Percentiles rank a stretch among this genome's conserved stretches.
These are phyloP conservation scores for Petroica traversi DNA, from an alignment of 2,113 vertebrate genomes.

Conservation along the genomic window DNA sequence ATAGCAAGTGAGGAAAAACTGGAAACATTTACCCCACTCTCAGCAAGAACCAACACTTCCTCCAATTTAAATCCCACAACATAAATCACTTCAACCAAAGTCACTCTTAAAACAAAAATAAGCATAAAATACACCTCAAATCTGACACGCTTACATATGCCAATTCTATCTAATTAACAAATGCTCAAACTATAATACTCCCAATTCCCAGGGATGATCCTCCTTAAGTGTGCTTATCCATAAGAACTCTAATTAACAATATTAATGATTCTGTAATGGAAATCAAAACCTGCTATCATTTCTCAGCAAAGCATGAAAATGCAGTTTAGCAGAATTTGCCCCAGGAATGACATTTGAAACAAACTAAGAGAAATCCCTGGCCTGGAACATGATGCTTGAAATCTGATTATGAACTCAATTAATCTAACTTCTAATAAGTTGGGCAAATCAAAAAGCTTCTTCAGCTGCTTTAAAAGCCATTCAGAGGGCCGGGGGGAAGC, in stretches of 20 bases:
- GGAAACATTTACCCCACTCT: neutral
- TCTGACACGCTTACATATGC: neutral
- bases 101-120: neutral
- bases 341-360: conserved; percentile 20
- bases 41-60: neutral
- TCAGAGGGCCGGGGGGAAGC: fast-evolving
- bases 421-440: conserved; percentile 59
- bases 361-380: conserved; percentile 50
- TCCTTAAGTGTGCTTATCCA: conserved; percentile 65
- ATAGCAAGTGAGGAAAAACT: neutral
- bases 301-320: conserved; percentile 63
- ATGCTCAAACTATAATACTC: conserved; percentile 50
- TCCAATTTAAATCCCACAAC: neutral
- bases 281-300: conserved; percentile 67
- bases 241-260: conserved; percentile 64
- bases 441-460: conserved; percentile 30
- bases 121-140: conserved; percentile 6
- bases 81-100: neutral
- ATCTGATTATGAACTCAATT: conserved; percentile 75
- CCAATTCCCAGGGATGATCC: conserved; percentile 64
- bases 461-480: conserved; percentile 44
- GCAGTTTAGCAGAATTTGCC: conserved; percentile 51
- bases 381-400: conserved; percentile 61
- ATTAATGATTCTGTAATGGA: conserved; percentile 62
- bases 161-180: conserved; percentile 56